Base-by-base conservation (phyloP, 2,888 invertebrate genomes). In the Acleris emargana region DNA sequence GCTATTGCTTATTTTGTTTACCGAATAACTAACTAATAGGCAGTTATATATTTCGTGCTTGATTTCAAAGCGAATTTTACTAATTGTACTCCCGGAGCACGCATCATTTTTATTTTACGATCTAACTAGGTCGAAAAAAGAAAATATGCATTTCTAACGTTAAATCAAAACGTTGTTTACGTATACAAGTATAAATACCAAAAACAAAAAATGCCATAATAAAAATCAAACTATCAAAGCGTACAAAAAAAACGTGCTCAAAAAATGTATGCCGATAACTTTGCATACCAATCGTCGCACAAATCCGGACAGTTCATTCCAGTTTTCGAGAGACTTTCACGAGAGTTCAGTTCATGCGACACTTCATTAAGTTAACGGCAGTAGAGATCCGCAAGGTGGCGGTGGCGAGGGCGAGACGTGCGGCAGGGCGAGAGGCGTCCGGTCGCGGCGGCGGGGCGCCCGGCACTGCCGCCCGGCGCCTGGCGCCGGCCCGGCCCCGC, bases 331-430 rank as follows among this genome's bases (percentile, higher is more conserved):
- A 25, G 55, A 73, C 67, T 72, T 75, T 70, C 78, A 78, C 76
- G 72, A 84, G 85, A 83, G 83, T 80, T 81, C 76, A 83, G 86
- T 89, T 88, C 82, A 83, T 84, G 82, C 75, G 82, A 81, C 89
- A 90, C 89, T 87, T 88, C 87, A 89, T 89, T 87, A 80, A 80
- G 85, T 89, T 83, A 85, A 81, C 80, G 83, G 82, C 79, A 74
- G 80, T 74, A 78, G 69, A 71, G 71, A 74, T 69, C 69, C 74
- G 72, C 68, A 75, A 68, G 76, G 69, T 72, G 76, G 67, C 74
- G 77, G 71, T 74, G 74, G 72, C 58, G 69, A 78, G 79, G 73
- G 76, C 70, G 69, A 70, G 70, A 67, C 42, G 62, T n/a, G 62
- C 55, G 63, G 73, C 32, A 32, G 11, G 74, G 72, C 58, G 69